Evolutionary conservation across 2,797 vertebrate species (phyloP).

Genomic region (Bradypus variegatus): DNA sequence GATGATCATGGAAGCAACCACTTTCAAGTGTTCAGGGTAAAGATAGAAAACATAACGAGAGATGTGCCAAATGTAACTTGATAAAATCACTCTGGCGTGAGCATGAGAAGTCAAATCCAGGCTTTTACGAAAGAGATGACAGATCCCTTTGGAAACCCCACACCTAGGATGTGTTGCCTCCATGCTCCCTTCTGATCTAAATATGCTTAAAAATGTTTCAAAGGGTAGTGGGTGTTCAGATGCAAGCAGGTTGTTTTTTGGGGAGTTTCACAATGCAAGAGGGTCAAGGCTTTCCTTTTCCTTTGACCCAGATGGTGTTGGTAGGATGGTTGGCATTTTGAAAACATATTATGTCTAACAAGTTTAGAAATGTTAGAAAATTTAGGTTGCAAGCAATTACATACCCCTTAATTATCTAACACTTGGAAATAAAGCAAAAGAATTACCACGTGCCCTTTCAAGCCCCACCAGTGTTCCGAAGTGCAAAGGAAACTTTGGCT

Average conservation of each 20-base stretch:
- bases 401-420: neutral
- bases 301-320: neutral
- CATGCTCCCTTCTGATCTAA: neutral
- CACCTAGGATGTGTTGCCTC: neutral
- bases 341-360: neutral
- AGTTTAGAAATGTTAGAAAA: neutral
- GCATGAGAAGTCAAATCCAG: neutral
- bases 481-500: no score
- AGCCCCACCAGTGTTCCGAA: neutral
- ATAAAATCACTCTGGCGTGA: neutral
- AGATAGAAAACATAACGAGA: neutral
- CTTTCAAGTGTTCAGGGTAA: neutral
- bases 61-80: neutral
- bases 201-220: no score
- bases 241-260: neutral
- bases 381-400: neutral
- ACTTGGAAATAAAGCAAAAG: neutral
- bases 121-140: neutral
- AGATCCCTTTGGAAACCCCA: neutral
- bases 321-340: neutral
- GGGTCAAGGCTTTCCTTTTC: neutral
- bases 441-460: neutral
- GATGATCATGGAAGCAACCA: neutral
- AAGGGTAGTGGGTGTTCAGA: neutral
- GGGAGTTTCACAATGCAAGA: neutral